Percentiles rank a stretch among this genome's conserved stretches.
These are phyloP conservation scores for Alethe diademata DNA, from an alignment of 2,113 vertebrate species.

Conservation along the genomic window DNA sequence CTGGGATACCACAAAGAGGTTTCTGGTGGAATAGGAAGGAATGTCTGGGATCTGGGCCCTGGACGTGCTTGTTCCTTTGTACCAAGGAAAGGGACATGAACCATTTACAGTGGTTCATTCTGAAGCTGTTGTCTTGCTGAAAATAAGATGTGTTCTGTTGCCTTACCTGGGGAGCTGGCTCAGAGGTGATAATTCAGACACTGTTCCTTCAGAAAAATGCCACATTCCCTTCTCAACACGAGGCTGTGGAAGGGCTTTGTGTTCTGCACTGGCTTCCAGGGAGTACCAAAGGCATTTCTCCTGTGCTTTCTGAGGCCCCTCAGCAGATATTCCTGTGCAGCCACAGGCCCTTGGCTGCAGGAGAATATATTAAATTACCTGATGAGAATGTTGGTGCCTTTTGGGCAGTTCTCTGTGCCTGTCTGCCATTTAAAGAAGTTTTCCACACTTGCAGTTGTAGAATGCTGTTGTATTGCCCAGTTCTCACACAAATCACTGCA, in stretches of 20 bases:
- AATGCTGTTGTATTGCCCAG: rapidly evolving
- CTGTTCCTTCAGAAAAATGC: background rate
- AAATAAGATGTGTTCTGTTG: background rate
- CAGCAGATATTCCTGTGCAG: background rate
- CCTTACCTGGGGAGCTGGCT: background rate
- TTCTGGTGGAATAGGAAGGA: background rate
- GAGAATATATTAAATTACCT: rapidly evolving
- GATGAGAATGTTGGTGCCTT: rapidly evolving
- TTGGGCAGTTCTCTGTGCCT: background rate
- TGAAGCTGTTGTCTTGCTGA: background rate
- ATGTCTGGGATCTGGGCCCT: background rate
- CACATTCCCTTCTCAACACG: rapidly evolving
- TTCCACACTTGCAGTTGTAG: background rate
- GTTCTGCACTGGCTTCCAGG: background rate
- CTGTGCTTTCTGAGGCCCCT: background rate
- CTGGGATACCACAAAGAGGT: background rate
- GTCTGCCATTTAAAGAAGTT: background rate
- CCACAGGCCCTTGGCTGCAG: background rate
- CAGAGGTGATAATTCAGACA: background rate
- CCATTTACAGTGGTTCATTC: rapidly evolving
- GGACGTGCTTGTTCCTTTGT: rapidly evolving
- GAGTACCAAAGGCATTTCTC: background rate
- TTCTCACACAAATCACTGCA: background rate
- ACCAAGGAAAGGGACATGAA: rapidly evolving
- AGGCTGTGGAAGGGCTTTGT: background rate